A percentile compares a stretch with the other conserved stretches of the same genome.
Conservation (phyloP, 2,888 invertebrate genomes). For the Mesorhabditis belari region DNA sequence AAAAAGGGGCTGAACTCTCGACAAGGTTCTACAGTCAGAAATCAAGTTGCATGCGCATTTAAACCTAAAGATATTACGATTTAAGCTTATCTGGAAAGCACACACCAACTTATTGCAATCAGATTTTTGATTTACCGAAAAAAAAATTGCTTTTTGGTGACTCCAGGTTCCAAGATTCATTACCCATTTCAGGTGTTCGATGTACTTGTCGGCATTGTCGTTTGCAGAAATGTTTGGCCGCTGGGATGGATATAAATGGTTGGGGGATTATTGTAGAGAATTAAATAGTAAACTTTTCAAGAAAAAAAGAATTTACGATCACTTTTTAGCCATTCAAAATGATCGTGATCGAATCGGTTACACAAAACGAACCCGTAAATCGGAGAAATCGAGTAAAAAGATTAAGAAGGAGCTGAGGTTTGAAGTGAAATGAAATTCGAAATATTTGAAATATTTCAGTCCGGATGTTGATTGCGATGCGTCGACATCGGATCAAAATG, state of each 20-base stretch:
- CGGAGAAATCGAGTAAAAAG: constrained; percentile 17
- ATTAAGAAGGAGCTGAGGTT: background rate
- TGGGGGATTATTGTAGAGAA: too few relatives aligned
- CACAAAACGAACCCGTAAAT: constrained; percentile 44
- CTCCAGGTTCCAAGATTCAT: too few relatives aligned
- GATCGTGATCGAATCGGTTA: constrained; percentile 50
- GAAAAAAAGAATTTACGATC: too few relatives aligned
- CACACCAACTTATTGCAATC: too few relatives aligned
- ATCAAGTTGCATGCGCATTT: too few relatives aligned
- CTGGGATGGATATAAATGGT: constrained; percentile 49
- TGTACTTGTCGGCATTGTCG: constrained; percentile 50
- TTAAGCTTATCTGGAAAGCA: too few relatives aligned
- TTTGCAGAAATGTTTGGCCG: constrained; percentile 38
- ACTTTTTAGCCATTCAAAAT: constrained; percentile 47
- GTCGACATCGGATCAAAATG: background rate
- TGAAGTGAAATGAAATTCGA: background rate
- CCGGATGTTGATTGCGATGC: background rate
- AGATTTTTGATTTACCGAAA: too few relatives aligned
- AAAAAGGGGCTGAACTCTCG: too few relatives aligned
- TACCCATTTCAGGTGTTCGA: constrained; percentile 42
- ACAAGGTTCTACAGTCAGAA: too few relatives aligned
- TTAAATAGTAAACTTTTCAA: too few relatives aligned
- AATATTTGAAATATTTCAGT: background rate
- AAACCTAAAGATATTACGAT: too few relatives aligned
- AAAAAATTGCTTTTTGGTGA: too few relatives aligned